These are phyloP conservation scores for Hypothenemus hampei DNA, from an alignment of 1,140 invertebrate species.

Conservation along the genomic window DNA sequence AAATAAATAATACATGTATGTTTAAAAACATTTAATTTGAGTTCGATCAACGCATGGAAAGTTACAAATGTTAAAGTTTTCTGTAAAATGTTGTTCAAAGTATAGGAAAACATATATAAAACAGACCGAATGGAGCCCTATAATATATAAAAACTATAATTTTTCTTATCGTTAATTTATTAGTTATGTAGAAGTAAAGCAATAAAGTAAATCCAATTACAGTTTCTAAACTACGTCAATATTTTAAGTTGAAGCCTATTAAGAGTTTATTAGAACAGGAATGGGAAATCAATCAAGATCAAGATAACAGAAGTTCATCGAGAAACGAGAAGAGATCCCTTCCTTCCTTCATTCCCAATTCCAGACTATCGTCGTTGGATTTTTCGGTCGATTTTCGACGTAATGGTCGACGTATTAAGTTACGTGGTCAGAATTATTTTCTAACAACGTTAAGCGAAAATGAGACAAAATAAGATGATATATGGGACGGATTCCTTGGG, in stretches of 20 bases:
- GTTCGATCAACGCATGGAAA: neutral
- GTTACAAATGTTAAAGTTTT: neutral
- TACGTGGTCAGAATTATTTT: conserved; percentile 26
- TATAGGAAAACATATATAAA: neutral
- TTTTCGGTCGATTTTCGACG: conserved; percentile 22
- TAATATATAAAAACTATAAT: neutral
- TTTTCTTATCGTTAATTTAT: no score
- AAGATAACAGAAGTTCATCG: conserved; percentile 29
- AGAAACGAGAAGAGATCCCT: neutral
- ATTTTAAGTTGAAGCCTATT: conserved; percentile 30
- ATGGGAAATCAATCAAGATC: conserved; percentile 39
- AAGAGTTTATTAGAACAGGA: conserved; percentile 34
- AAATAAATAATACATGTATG: neutral
- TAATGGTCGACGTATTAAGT: conserved; percentile 26
- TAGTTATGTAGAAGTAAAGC: no score
- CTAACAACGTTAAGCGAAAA: conserved; percentile 20
- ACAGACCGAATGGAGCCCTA: neutral
- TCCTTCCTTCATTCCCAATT: conserved; percentile 22
- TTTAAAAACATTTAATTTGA: neutral
- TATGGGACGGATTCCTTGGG: conserved; percentile 11
- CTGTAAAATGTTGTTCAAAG: neutral
- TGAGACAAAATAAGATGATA: conserved; percentile 23
- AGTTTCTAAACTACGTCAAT: conserved; percentile 31
- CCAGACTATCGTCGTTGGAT: conserved; percentile 18
- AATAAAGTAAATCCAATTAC: conserved; percentile 21